Conservation (phyloP, 2,888 invertebrate species). For the Leptura quadrifasciata region DNA sequence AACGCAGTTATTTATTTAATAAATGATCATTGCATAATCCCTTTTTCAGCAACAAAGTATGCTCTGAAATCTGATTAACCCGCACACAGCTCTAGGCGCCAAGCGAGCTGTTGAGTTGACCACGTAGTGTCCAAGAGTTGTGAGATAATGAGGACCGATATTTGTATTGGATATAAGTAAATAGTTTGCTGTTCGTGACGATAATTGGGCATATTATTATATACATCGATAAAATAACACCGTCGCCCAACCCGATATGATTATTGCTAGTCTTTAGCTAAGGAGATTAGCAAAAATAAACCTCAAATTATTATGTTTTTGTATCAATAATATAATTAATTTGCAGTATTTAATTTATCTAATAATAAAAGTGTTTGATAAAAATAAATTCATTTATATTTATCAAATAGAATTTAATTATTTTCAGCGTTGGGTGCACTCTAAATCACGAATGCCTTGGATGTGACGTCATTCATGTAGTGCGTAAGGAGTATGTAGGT, state of each 20-base stretch:
- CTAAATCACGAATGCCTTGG: no score
- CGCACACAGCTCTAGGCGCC: constrained; percentile 30
- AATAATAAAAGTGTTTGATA: no score
- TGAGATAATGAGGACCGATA: constrained; percentile 48
- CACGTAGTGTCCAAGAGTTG: constrained; percentile 5
- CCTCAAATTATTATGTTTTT: neutral
- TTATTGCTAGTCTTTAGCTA: neutral
- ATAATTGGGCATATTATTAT: constrained; percentile 51
- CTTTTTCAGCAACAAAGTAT: neutral
- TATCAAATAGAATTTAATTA: no score
- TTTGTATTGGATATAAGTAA: constrained; percentile 53
- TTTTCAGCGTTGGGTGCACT: no score
- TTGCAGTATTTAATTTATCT: no score
- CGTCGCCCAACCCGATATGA: neutral
- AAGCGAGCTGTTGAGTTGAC: constrained; percentile 12
- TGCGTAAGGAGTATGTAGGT: no score
- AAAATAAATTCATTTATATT: no score
- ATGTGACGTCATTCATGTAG: no score
- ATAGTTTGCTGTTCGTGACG: constrained; percentile 50
- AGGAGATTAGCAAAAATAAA: neutral
- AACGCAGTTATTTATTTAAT: neutral
- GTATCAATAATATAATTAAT: neutral
- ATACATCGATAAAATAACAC: constrained; percentile 48
- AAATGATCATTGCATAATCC: neutral
- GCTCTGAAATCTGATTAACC: neutral